Conservation (phyloP, 2,113 vertebrate species). For the Apteryx owenii region DNA sequence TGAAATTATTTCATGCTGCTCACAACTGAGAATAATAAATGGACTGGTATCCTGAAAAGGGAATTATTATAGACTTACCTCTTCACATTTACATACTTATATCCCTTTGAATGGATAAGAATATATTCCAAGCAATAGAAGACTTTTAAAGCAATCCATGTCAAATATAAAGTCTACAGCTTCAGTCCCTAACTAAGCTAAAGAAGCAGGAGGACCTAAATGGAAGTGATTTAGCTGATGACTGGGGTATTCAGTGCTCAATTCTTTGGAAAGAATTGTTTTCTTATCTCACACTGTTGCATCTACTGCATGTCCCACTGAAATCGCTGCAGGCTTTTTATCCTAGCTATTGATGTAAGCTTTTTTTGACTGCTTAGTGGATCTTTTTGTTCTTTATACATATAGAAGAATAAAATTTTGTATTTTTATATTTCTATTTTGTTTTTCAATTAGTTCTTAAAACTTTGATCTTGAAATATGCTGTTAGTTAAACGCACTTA, state of each 20-base stretch:
- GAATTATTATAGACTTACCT: neutral
- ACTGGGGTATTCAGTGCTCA: neutral
- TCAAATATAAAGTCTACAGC: neutral
- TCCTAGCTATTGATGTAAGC: neutral
- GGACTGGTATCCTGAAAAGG: neutral
- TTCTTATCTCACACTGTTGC: neutral
- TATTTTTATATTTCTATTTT: neutral
- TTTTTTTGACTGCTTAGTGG: neutral
- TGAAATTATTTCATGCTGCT: neutral
- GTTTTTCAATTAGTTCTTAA: neutral
- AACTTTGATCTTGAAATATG: neutral
- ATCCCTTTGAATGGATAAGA: neutral
- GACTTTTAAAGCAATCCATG: neutral
- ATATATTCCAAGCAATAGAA: neutral
- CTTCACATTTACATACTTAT: neutral
- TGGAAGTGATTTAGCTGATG: neutral
- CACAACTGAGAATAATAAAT: neutral
- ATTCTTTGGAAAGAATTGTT: neutral
- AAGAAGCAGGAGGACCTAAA: neutral
- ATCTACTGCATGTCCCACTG: neutral
- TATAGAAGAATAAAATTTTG: neutral
- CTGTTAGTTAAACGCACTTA: neutral
- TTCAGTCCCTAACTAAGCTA: neutral
- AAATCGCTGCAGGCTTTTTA: neutral
- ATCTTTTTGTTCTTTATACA: neutral